Conservation (phyloP, 1,140 invertebrate genomes). For the Nephila pilipes region DNA sequence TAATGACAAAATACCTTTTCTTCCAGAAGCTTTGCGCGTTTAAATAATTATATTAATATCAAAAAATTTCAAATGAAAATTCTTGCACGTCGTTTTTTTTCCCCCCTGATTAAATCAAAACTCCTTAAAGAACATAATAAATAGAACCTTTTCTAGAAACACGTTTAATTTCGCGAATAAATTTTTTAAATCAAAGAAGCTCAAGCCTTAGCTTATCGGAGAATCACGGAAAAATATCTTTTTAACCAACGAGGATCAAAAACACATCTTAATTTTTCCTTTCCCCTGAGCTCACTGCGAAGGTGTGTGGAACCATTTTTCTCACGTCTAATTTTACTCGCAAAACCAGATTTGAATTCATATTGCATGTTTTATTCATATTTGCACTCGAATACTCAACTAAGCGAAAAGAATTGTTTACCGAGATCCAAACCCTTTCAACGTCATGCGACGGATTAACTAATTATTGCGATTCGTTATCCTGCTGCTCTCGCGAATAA, state of each 20-base stretch:
- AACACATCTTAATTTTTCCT: not conserved
- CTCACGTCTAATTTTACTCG: not conserved
- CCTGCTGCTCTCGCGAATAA: not conserved
- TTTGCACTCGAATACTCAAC: not conserved
- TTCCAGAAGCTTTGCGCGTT: too few relatives aligned
- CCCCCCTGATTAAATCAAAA: too few relatives aligned
- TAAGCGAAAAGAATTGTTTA: not conserved
- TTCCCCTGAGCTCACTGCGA: not conserved
- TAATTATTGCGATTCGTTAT: not conserved
- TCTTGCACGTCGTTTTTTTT: too few relatives aligned
- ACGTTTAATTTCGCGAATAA: too few relatives aligned
- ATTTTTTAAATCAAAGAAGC: too few relatives aligned
- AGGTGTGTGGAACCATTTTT: not conserved
- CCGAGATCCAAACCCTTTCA: too few relatives aligned
- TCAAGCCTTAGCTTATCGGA: not conserved
- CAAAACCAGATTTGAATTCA: not conserved
- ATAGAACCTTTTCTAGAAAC: too few relatives aligned
- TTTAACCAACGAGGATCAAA: not conserved
- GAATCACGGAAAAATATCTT: not conserved
- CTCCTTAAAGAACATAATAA: too few relatives aligned
- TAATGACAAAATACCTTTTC: too few relatives aligned
- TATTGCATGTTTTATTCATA: not conserved
- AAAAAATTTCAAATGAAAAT: too few relatives aligned
- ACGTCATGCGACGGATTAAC: not conserved
- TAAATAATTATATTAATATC: too few relatives aligned